Evolutionary conservation across 2,797 vertebrate species (phyloP).

Genomic region (Scyliorhinus canicula): DNA sequence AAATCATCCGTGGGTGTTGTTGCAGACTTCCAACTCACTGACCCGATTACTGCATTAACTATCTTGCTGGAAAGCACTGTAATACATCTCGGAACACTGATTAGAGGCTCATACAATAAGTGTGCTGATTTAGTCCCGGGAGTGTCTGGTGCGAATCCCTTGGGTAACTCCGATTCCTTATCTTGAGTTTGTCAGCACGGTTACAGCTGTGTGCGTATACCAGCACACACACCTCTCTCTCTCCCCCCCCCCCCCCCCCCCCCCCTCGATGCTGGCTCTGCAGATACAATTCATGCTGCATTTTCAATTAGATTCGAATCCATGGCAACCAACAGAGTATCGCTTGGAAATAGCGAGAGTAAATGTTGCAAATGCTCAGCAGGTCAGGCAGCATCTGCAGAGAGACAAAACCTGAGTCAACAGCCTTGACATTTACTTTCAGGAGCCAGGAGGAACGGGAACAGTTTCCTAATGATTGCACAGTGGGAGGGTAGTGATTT

Average conservation of each 20-base stretch:
- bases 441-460: background rate
- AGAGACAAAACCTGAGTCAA: background rate
- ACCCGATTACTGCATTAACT: constrained; percentile 4
- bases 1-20: background rate
- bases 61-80: background rate
- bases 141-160: background rate
- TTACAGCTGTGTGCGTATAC: background rate
- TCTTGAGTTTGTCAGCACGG: background rate
- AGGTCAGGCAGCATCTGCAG: background rate
- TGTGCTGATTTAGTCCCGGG: background rate
- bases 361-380: background rate
- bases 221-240: background rate
- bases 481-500: no score
- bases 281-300: background rate
- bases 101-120: background rate
- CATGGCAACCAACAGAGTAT: background rate
- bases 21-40: background rate
- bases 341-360: background rate
- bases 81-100: background rate
- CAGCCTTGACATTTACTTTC: background rate
- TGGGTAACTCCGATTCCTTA: background rate
- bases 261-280: no score
- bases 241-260: background rate
- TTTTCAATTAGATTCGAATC: background rate
- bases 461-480: no score